A percentile compares a stretch with the other conserved stretches of the same genome.
phyloP scores from a whole-genome alignment of 2,797 vertebrate genomes.

The Steatocranus sp. region DNA sequence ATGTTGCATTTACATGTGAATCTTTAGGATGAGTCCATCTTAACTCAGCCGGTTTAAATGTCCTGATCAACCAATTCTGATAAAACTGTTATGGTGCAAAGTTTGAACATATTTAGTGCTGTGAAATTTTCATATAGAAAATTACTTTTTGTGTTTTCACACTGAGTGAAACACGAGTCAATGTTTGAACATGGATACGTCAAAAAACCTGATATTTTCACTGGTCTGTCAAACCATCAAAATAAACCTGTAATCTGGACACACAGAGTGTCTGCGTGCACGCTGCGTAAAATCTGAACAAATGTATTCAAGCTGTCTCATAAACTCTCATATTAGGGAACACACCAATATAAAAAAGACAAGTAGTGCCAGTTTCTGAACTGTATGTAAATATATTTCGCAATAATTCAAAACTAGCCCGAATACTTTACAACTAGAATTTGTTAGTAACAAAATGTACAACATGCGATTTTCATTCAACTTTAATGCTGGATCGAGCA shows the following conservation, averaged over 20 bases:
- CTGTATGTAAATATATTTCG: background rate
- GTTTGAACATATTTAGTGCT: background rate
- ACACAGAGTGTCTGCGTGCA: rapidly evolving
- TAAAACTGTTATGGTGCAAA: background rate
- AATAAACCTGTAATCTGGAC: background rate
- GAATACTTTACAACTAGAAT: background rate
- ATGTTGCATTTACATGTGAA: background rate
- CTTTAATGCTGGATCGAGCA: background rate
- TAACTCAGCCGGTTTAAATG: background rate
- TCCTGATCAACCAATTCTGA: background rate
- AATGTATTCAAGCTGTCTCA: background rate
- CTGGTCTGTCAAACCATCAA: background rate
- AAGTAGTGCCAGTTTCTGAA: background rate
- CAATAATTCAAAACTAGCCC: background rate
- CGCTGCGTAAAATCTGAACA: background rate
- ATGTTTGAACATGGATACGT: background rate
- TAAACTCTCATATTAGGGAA: background rate
- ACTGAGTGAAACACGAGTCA: background rate
- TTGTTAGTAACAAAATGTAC: background rate
- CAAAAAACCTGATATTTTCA: background rate
- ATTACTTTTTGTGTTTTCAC: background rate
- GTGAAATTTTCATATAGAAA: background rate
- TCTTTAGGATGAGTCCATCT: background rate
- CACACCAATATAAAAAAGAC: background rate
- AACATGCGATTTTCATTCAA: background rate